Base-by-base conservation (phyloP, 2,797 vertebrate species). In the Phrynocephalus forsythii region DNA sequence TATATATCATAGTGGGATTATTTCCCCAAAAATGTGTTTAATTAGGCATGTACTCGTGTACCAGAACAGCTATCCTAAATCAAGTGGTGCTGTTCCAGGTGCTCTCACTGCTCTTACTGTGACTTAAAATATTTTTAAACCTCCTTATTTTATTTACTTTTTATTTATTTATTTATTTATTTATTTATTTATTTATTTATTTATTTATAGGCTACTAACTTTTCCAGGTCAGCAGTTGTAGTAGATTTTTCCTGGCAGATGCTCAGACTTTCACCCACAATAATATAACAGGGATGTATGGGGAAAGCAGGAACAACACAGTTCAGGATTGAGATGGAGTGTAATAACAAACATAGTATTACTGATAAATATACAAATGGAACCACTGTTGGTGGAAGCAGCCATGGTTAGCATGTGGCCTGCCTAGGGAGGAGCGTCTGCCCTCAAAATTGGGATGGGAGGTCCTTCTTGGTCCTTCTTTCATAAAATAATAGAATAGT, bases 11-110 rank as follows among this genome's bases (percentile, higher is more conserved):
- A 79, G 60, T 77, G 89, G 48, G 89, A 92, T 89, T 90, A 80
- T 79, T 92, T 84, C 88, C 67, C 91, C 90, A 87, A 28, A 6
- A 83, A 22, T 71, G 44, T 93, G 56, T 79, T 68, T 91, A 92
- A 93, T 92, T 92, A 92, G 92, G 78, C 84, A 87, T 48, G 15
- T n/a, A 52, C 28, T 90, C 33, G 8, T 6, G 72, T 90, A 24
- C 52, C 76, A 85, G 52, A 88, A 73, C 79, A 92, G n/a, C 86
- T 95, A 60, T 91, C 8, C 66, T 93, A 93, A 93, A 90, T 88
- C 73, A 92, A 87, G 79, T 38, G 66, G 28, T 81, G 66, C 22
- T 92, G 92, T 79, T 91, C 44, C 82, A 92, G 90, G 69, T 94
- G n/a, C 81, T 94, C 71, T 90, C 24, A 63, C 85, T 94, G 28